Base-by-base conservation (phyloP, 1,140 invertebrate species). In the Apis florea region DNA sequence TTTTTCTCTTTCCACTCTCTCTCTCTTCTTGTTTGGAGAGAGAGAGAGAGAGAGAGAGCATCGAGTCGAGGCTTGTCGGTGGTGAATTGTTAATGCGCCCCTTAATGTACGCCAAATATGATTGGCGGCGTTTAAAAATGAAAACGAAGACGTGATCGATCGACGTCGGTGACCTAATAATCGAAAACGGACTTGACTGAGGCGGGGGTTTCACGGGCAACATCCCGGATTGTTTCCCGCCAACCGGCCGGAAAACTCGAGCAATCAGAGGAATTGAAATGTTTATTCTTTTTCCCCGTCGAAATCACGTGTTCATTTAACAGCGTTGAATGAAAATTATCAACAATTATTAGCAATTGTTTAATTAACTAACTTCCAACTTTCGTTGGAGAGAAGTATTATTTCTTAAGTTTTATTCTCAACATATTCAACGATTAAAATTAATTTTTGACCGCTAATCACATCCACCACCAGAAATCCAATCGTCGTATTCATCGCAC, bases 11-110 rank as follows among this genome's bases (percentile, higher is more conserved):
- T 12, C 31, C 17, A 53, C 3, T 11, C 56, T 10, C 1, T n/a
- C 26, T 21, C 0, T n/a, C 31, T 49, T 2, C 26, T 17, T 24
- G 40, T 47, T 67, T 56, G 19, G n/a, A 53, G n/a, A n/a, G 51
- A 15, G 4, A 9, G 21, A 19, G 11, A 54, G 51, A 24, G 49
- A 58, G 1, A 5, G 31, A 21, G 40, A 21, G 51, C 54, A 74
- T 56, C 26, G 59, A 54, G 56, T 66, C 49, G 61, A 54, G 58
- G n/a, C 56, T 74, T 51, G 58, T 80, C 15, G 54, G 24, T n/a
- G n/a, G 59, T 73, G 49, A 64, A 80, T 73, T 49, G 51, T 74
- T 74, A 66, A 80, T 56, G 40, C 26, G 26, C 47, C 6, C 51
- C 19, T 5, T n/a, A 56, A 56, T 49, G 31, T 66, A 51, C 63